phyloP scores from a whole-genome alignment of 2,888 invertebrate genomes.

The Hypsopygia costalis region DNA sequence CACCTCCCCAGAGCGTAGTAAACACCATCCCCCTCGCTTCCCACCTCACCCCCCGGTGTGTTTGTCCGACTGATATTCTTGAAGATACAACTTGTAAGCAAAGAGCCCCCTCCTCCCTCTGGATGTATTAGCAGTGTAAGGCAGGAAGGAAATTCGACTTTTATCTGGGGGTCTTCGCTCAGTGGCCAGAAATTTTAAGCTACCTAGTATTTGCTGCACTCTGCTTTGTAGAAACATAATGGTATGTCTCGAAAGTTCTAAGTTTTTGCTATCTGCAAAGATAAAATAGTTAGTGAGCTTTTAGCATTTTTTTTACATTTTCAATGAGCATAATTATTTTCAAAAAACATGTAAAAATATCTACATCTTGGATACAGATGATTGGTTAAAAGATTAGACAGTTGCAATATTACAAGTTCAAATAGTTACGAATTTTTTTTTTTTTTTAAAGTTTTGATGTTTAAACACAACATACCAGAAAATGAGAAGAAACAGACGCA shows the following conservation, averaged over 20 bases:
- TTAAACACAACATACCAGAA: too few relatives aligned
- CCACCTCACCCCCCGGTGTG: conserved; percentile 40
- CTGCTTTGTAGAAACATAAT: conserved; percentile 52
- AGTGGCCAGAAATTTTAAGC: conserved; percentile 45
- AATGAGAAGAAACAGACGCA: background rate
- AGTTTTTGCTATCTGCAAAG: conserved; percentile 23
- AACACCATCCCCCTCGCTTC: conserved; percentile 53
- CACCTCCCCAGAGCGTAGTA: conserved; percentile 72
- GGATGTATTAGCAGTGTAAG: conserved; percentile 20
- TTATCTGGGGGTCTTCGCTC: conserved; percentile 36
- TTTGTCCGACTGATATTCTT: conserved; percentile 72
- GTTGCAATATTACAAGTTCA: too few relatives aligned
- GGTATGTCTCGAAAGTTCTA: conserved; percentile 66
- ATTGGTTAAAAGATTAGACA: too few relatives aligned
- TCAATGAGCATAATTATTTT: too few relatives aligned
- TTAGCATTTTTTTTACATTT: too few relatives aligned
- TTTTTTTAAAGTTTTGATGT: too few relatives aligned
- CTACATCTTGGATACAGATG: too few relatives aligned
- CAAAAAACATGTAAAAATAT: too few relatives aligned
- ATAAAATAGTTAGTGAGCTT: background rate
- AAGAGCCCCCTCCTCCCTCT: conserved; percentile 35
- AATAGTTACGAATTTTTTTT: too few relatives aligned
- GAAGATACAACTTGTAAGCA: conserved; percentile 50
- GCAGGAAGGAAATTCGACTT: conserved; percentile 24
- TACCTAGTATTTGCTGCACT: conserved; percentile 47